Evolutionary conservation across 2,888 invertebrate species (phyloP), one percentile per base, ranked within the genome.

Genomic region (Octonoba sinensis): DNA sequence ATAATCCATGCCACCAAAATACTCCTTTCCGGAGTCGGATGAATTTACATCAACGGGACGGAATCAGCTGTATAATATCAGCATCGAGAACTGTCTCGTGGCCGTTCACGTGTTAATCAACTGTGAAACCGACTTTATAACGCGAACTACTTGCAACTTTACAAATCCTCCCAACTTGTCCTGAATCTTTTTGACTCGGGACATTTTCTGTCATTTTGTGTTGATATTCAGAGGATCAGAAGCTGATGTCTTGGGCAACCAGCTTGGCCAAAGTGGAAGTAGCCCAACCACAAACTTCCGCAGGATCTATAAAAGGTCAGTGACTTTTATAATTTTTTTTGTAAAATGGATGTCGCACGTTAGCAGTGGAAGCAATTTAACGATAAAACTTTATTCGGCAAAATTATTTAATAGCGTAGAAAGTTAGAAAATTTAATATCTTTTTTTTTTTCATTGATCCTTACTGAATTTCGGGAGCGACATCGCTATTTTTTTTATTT

Each of bases 301-400:
- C 84, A 47, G 85, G 85, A 74, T 85, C 85, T 51, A 85, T 85
- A 54, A 85, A 85, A 83, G 85, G 85, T 85, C 66, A 65, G 84
- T 73, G 75, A 67, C 47, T 56, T 47, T 59, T 75, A 47, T 44
- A 11, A 12, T 47, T 16, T 64, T 8, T 73, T 47, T 24, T 22
- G 16, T 20, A 11, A 22, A 36, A 36, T 11, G 36, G 36, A 36
- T 36, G 36, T 36, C 36, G 36, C 36, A 36, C 36, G 36, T 36
- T 36, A 36, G 36, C 36, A 36, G 36, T 36, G 36, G 36, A 36
- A 36, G 36, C 36, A 36, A 36, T 11, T 36, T 36, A 11, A 6
- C 1, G 6, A 11, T 11, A 1, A 36, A 36, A 36, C 36, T 36
- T 36, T 11, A 36, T 36, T 36, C 36, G 36, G 36, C 6, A 36